Conservation (phyloP, 2,888 invertebrate genomes). For the Xanthostigma xanthostigma region DNA sequence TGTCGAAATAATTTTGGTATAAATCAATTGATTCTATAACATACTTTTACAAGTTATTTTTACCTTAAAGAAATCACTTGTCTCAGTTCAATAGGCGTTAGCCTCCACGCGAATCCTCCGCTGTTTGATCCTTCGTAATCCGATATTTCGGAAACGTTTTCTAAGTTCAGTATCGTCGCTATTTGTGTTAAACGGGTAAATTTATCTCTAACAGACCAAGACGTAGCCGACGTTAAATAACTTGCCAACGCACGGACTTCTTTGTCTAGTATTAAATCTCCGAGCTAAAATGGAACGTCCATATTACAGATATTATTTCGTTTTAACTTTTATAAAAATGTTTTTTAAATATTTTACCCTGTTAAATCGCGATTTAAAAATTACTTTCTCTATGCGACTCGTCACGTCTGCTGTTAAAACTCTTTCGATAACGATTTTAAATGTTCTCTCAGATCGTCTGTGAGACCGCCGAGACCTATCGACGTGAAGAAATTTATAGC, state of each 20-base stretch:
- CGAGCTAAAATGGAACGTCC: constrained; percentile 42
- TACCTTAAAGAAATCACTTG: constrained; percentile 66
- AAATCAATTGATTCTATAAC: background rate
- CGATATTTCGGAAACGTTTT: constrained; percentile 61
- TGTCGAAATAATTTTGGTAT: constrained; percentile 9
- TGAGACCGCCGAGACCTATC: constrained; percentile 90
- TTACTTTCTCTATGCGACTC: constrained; percentile 61
- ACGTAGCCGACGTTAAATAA: constrained; percentile 74
- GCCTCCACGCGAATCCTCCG: constrained; percentile 62
- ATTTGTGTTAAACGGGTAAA: constrained; percentile 82
- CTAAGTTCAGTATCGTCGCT: constrained; percentile 80
- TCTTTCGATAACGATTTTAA: constrained; percentile 63
- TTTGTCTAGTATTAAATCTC: constrained; percentile 82
- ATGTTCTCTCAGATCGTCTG: constrained; percentile 82
- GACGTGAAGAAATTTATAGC: constrained; percentile 97
- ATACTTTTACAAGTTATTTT: constrained; percentile 1
- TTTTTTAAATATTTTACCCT: constrained; percentile 35
- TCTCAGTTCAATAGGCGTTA: constrained; percentile 66
- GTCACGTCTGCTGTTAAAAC: constrained; percentile 66
- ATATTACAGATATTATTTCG: constrained; percentile 3
- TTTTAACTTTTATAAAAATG: constrained; percentile 3
- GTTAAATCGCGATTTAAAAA: constrained; percentile 70
- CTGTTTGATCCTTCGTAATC: constrained; percentile 70
- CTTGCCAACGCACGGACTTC: constrained; percentile 79
- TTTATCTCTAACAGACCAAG: constrained; percentile 85